phyloP scores from a whole-genome alignment of 1,140 invertebrate species.

The Aphelenchoides fujianensis region DNA sequence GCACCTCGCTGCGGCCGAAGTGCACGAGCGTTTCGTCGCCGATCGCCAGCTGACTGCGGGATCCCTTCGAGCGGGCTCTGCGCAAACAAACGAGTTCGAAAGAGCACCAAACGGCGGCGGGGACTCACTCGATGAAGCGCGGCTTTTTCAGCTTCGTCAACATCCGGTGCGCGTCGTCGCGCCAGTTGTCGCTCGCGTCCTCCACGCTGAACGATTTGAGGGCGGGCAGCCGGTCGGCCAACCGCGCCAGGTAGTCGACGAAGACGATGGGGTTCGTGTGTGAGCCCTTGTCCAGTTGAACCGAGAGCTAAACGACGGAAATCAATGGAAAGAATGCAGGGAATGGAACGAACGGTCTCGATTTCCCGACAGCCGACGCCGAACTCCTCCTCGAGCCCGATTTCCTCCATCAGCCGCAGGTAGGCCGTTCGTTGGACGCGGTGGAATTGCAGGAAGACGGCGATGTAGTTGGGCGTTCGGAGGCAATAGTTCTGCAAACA shows the following conservation, averaged over 20 bases:
- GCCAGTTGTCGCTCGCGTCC: not conserved
- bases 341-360: not conserved
- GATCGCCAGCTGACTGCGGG: not conserved
- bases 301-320: not conserved
- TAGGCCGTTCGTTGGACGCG: not conserved
- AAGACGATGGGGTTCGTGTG: not conserved
- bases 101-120: not conserved
- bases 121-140: slow-evolving; percentile 9
- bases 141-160: not conserved
- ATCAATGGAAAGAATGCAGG: not conserved
- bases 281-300: not conserved
- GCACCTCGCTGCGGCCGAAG: not conserved
- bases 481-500: slow-evolving; percentile 1
- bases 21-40: slow-evolving; percentile 1
- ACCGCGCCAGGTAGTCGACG: not conserved
- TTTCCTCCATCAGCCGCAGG: not conserved
- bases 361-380: not conserved
- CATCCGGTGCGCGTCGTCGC: not conserved
- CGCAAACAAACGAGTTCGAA: not conserved
- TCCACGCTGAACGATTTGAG: not conserved
- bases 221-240: not conserved
- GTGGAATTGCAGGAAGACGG: not conserved
- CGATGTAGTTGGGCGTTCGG: not conserved
- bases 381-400: not conserved
- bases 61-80: not conserved